A percentile compares a stretch with the other conserved stretches of the same genome.
phyloP scores from a whole-genome alignment of 2,797 vertebrate genomes.

The Urosaurus nigricauda region DNA sequence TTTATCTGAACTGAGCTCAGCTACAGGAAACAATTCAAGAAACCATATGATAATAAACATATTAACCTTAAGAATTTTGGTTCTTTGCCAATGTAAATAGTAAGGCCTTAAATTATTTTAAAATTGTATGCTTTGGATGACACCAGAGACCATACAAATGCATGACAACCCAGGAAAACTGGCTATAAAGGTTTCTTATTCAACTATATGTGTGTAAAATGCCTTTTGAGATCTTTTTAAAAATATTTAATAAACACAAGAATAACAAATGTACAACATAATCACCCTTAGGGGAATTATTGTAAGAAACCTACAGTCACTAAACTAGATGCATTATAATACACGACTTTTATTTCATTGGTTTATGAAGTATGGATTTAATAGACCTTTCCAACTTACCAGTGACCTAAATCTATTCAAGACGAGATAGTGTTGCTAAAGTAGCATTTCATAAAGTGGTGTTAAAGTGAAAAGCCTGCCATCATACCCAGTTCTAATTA shows the following conservation, averaged over 20 bases:
- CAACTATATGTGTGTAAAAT: constrained; percentile 29
- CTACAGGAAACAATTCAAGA: neutral
- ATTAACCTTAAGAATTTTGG: neutral
- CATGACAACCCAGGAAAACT: constrained; percentile 21
- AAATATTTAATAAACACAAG: neutral
- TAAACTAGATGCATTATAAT: no score
- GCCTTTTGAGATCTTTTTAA: neutral
- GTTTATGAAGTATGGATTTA: no score
- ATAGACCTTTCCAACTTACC: no score
- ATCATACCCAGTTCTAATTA: neutral
- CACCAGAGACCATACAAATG: constrained; percentile 29
- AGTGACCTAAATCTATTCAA: no score
- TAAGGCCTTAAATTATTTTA: neutral
- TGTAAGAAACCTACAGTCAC: no score
- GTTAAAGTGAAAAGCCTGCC: neutral
- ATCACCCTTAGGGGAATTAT: no score
- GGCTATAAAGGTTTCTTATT: neutral
- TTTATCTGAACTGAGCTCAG: constrained; percentile 36
- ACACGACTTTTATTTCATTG: no score
- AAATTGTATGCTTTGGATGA: constrained; percentile 32
- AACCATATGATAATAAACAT: neutral
- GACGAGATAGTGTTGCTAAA: no score
- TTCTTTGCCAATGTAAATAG: constrained; percentile 6
- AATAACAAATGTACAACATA: no score
- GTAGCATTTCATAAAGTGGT: no score